Evolutionary conservation across 2,113 vertebrate species (phyloP), one percentile per base, ranked within the genome.

Genomic region (Daphoenositta chrysoptera): DNA sequence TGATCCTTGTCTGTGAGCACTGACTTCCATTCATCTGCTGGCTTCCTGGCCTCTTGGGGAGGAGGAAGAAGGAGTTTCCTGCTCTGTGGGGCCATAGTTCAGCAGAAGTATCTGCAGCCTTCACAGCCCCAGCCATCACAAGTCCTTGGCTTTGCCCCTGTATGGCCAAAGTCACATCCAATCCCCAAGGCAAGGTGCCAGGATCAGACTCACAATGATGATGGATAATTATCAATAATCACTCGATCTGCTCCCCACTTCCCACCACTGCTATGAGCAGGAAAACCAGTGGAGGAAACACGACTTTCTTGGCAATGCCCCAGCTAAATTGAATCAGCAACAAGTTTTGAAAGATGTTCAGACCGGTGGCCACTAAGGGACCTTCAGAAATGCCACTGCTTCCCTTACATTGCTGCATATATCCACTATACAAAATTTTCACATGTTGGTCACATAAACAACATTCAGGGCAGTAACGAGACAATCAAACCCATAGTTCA

Each of bases 101-200:
- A n/a, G 48, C 75, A 83, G 85, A 60, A 88, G 42, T 28, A 53
- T 42, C 51, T 11, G 27, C 57, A 92, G 37, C 61, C 50, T 83
- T 72, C 69, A 42, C 7, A 64, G 30, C 37, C 68, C 56, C 51
- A 56, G 51, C 42, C 7, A 6, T 44, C 27, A 56, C 0, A 0
- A 71, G 48, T 24, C 44, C 51, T 87, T 48, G 20, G 56, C 44
- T 91, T 71, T 76, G 37, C 17, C 57, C 20, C 12, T 58, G 16
- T 14, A n/a, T 2, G 1, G 42, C n/a, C 53, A 35, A 27, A 50
- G 63, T 21, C 50, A 61, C 3, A 0, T 27, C 82, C 54, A 73
- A 48, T 26, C 8, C 51, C 11, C 71, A 35, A 65, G 56, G 33
- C 60, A 73, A 83, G 51, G 19, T 50, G 23, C 45, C 56, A 61